Conservation (phyloP, 1,140 invertebrate species). For the Drosophila burlai region DNA sequence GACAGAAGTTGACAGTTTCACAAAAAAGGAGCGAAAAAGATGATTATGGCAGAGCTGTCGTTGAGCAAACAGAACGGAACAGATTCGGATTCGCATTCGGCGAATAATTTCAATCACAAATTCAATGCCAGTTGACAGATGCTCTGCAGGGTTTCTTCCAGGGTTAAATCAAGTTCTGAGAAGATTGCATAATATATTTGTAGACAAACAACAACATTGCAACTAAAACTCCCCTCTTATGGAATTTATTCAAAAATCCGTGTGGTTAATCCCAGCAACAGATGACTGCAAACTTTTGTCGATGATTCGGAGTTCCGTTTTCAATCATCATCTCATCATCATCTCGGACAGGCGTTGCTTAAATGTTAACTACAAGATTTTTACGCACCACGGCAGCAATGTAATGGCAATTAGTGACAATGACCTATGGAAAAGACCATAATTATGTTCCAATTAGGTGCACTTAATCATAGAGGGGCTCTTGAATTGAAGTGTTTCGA, state of each 20-base stretch:
- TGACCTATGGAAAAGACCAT: slow-evolving; percentile 32
- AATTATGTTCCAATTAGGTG: slow-evolving; percentile 44
- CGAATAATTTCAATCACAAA: slow-evolving; percentile 22
- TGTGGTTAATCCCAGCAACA: slow-evolving; percentile 28
- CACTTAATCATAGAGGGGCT: slow-evolving; percentile 24
- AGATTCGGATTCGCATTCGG: slow-evolving; percentile 5
- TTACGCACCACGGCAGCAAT: slow-evolving; percentile 26
- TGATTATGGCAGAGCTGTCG: slow-evolving; percentile 31
- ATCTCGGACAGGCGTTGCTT: slow-evolving; percentile 20
- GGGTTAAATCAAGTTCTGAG: slow-evolving; percentile 19
- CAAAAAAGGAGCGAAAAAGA: slow-evolving; percentile 39
- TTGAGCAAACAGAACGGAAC: slow-evolving; percentile 46
- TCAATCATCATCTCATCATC: slow-evolving; percentile 11
- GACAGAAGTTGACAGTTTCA: slow-evolving; percentile 52
- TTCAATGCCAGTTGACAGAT: slow-evolving; percentile 26
- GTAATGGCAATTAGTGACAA: slow-evolving; percentile 51
- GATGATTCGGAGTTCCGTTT: slow-evolving; percentile 38
- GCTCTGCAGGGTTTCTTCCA: slow-evolving; percentile 24
- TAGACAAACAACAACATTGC: slow-evolving; percentile 26
- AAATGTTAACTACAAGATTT: slow-evolving; percentile 31
- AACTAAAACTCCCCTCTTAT: slow-evolving; percentile 18
- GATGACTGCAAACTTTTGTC: slow-evolving; percentile 23
- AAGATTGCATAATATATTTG: slow-evolving; percentile 9
- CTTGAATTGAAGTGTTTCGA: background rate
- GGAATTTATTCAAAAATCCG: slow-evolving; percentile 32